phyloP scores from a whole-genome alignment of 2,797 vertebrate species.

The Takifugu ocellatus region DNA sequence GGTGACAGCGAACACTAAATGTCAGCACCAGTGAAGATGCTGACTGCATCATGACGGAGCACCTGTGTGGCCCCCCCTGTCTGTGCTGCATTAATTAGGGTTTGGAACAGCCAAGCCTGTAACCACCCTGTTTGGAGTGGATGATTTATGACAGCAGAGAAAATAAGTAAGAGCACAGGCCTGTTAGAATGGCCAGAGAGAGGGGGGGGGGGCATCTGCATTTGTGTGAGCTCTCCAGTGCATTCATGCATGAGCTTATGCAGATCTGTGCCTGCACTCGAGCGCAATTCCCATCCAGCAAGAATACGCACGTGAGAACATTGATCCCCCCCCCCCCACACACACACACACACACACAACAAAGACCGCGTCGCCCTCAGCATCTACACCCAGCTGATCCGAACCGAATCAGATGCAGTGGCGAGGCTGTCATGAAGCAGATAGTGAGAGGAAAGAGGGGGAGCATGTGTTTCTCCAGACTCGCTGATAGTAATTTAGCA shows the following conservation, averaged over 20 bases:
- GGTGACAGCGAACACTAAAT: constrained; percentile 61
- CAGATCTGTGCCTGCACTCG: constrained; percentile 52
- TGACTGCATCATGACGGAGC: constrained; percentile 66
- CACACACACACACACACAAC: background rate
- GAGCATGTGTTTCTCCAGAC: constrained; percentile 63
- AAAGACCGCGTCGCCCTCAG: constrained; percentile 3
- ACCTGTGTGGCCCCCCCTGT: constrained; percentile 44
- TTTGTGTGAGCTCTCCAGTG: constrained; percentile 43
- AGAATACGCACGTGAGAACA: constrained; percentile 52
- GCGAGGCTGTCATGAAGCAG: constrained; percentile 42
- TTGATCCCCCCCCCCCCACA: constrained; percentile 5
- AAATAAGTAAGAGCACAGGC: constrained; percentile 30
- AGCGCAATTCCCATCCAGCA: constrained; percentile 50
- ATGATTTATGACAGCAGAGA: constrained; percentile 45
- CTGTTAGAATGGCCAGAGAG: constrained; percentile 1
- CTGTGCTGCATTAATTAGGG: constrained; percentile 44
- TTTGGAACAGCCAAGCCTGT: constrained; percentile 28
- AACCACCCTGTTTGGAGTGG: constrained; percentile 49
- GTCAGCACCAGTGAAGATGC: constrained; percentile 69
- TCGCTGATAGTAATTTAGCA: constrained; percentile 71
- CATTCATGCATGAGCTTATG: constrained; percentile 61
- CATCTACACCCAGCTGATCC: constrained; percentile 9
- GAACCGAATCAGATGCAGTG: constrained; percentile 6
- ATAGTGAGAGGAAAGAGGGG: constrained; percentile 45
- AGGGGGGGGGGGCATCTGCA: background rate